Base-by-base conservation (phyloP, 2,888 invertebrate genomes). In the Xestobium rufovillosum region DNA sequence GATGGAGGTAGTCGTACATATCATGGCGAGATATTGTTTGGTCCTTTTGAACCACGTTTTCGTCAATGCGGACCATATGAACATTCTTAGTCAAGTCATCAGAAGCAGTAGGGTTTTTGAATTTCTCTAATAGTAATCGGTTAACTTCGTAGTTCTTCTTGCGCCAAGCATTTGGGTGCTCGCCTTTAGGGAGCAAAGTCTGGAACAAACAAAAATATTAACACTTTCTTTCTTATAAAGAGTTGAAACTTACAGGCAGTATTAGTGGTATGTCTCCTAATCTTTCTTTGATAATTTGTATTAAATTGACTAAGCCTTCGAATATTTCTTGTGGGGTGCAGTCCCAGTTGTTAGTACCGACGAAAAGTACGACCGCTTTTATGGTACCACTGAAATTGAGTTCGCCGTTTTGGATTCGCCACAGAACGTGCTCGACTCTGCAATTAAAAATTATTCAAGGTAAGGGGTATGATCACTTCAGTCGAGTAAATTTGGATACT, bases 1-100 rank as follows among this genome's bases (percentile, higher is more conserved):
- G 62, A 58, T 81, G 81, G 8, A 80, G 65, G 57, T 78, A 82
- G 60, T 83, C 82, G 54, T 76, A 72, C 75, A 82, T 74, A 49
- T 81, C 73, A 39, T 70, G 69, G 48, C 75, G 76, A 32, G 73
- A 73, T 38, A 82, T 78, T 3, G 67, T 67, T 11, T 76, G 71
- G 53, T 71, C 72, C 13, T 66, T 63, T 48, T 70, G 69, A 1
- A 66, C 55, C 4, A 67, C 60, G 38, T 63, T 55, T 10, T 63
- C 61, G 38, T 67, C 59, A 13, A 67, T 63, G 11, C 52, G 55
- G 3, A 67, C 59, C 2, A 66, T 55, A 40, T 60, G 53, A 6
- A 65, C 61, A 38, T 61, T 61, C 15, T 53, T 49, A 4, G 60
- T 62, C 10, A 53, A 32, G 39, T 57, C 59, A 39, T 63, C 59